Percentiles rank a stretch among this genome's conserved stretches.
These are phyloP conservation scores for Gari tellinella DNA, from an alignment of 2,888 invertebrate species.

Conservation along the genomic window DNA sequence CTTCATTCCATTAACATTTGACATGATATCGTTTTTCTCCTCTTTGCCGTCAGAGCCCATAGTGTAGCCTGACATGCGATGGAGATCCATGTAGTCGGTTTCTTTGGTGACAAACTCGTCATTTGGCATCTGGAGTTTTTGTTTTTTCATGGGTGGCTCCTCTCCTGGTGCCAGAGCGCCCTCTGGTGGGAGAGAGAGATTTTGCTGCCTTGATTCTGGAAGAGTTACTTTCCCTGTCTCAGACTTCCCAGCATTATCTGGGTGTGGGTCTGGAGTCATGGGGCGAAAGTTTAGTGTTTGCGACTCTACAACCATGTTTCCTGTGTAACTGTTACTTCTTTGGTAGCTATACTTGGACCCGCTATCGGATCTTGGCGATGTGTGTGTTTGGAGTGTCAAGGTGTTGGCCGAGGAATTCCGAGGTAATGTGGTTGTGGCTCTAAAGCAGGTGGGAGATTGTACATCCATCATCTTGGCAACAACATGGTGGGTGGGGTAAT, in stretches of 20 bases:
- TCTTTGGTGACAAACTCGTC: conserved; percentile 22
- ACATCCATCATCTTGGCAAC: conserved; percentile 67
- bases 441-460: conserved; percentile 62
- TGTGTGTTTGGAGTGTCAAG: conserved; percentile 20
- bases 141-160: conserved; percentile 51
- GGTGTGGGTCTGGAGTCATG: conserved; percentile 62
- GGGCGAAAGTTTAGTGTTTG: conserved; percentile 65
- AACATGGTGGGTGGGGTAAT: conserved; percentile 43
- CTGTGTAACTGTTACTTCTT: conserved; percentile 54
- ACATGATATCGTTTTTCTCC: conserved; percentile 30
- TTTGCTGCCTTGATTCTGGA: conserved; percentile 36
- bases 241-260: conserved; percentile 61
- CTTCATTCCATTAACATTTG: conserved; percentile 32
- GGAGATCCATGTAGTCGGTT: conserved; percentile 20
- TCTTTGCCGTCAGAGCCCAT: conserved; percentile 32
- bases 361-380: conserved; percentile 24
- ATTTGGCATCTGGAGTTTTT: conserved; percentile 19
- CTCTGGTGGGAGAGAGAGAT: conserved; percentile 61
- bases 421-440: conserved; percentile 52
- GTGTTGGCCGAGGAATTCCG: conserved; percentile 46
- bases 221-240: conserved; percentile 35
- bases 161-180: conserved; percentile 66
- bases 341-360: conserved; percentile 40
- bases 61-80: conserved; percentile 32
- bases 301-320: conserved; percentile 70